phyloP scores from a whole-genome alignment of 2,113 vertebrate genomes.

The Spea multiplicata region DNA sequence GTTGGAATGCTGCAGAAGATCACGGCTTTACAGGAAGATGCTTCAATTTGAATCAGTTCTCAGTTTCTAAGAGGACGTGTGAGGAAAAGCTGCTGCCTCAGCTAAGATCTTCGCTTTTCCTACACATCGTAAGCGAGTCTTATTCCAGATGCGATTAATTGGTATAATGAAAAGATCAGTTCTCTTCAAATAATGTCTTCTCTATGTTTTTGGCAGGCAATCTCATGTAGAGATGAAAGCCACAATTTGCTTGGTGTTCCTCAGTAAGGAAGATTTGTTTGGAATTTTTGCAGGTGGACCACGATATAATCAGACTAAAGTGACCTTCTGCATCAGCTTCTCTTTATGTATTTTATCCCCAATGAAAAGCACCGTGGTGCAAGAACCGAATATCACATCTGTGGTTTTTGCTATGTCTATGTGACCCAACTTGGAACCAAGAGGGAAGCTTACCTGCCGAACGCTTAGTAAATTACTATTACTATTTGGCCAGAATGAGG shows the following conservation, averaged over 20 bases:
- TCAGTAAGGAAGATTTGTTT: too few species aligned
- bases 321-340: slow-evolving; percentile 8
- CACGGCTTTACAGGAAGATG: not conserved
- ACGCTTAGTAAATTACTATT: too few species aligned
- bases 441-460: too few species aligned
- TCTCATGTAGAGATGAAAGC: slow-evolving; percentile 15
- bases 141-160: slow-evolving; percentile 27
- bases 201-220: slow-evolving; percentile 8
- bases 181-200: slow-evolving; percentile 20
- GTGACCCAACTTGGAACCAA: too few species aligned
- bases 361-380: too few species aligned
- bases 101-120: slow-evolving; percentile 28
- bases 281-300: too few species aligned
- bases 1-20: not conserved
- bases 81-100: slow-evolving; percentile 1
- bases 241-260: slow-evolving; percentile 19
- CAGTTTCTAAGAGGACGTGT: not conserved
- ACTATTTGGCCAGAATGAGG: too few species aligned
- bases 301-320: too few species aligned
- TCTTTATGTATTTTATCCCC: not conserved
- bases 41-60: not conserved
- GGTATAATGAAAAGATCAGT: slow-evolving; percentile 31
- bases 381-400: too few species aligned
- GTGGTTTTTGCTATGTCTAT: too few species aligned
- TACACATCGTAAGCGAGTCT: slow-evolving; percentile 24